Evolutionary conservation across 2,113 vertebrate genomes (phyloP).

Genomic region (Xerus inauris): DNA sequence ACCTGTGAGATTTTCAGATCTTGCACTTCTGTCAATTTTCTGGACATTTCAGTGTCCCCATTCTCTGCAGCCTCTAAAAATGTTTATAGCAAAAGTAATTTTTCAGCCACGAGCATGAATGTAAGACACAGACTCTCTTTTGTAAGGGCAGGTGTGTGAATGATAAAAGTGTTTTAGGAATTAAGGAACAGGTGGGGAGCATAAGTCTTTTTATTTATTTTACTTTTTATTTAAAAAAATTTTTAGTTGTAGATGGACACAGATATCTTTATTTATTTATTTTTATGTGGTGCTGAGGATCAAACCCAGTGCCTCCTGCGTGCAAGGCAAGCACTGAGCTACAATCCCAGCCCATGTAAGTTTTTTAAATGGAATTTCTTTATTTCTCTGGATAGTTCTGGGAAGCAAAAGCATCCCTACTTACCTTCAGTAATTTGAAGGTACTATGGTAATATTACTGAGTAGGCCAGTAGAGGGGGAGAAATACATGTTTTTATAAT

Average conservation of each 20-base stretch:
- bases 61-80: background rate
- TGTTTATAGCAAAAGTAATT: background rate
- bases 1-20: background rate
- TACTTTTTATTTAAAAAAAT: too few species aligned
- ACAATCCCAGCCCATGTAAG: too few species aligned
- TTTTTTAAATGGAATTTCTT: background rate
- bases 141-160: background rate
- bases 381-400: background rate
- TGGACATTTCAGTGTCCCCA: background rate
- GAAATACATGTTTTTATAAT: background rate
- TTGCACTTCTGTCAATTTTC: background rate
- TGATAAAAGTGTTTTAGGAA: background rate
- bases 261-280: too few species aligned
- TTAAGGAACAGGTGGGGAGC: background rate
- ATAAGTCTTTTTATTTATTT: background rate
- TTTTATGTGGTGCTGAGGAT: too few species aligned
- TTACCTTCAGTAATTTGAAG: background rate
- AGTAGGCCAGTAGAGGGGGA: background rate
- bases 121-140: background rate
- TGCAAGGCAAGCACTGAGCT: too few species aligned
- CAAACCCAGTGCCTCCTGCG: too few species aligned
- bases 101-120: background rate
- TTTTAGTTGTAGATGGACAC: too few species aligned
- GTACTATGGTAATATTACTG: background rate
- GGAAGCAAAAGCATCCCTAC: background rate